Evolutionary conservation across 2,113 vertebrate genomes (phyloP).

Genomic region (Mobula hypostoma): DNA sequence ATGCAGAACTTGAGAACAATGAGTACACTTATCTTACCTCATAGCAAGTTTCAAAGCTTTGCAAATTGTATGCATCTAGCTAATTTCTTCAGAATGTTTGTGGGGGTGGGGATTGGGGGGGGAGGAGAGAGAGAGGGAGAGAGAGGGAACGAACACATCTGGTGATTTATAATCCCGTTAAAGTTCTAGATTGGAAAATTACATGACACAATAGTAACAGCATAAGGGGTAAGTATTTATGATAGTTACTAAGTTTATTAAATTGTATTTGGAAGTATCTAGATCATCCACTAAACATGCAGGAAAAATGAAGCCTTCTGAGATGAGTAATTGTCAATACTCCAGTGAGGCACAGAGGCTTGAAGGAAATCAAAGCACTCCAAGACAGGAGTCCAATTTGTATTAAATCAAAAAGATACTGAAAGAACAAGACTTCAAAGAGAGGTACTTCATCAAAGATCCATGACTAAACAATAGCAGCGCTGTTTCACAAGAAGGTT

Average conservation of each 20-base stretch:
- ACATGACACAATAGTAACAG: not conserved
- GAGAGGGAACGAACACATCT: not conserved
- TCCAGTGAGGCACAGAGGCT: not conserved
- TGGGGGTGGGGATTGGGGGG: too few relatives aligned
- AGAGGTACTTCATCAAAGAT: not conserved
- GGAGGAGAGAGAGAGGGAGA: too few relatives aligned
- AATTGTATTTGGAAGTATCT: not conserved
- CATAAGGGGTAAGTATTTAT: not conserved
- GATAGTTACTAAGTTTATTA: not conserved
- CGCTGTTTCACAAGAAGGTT: not conserved
- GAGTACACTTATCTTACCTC: not conserved
- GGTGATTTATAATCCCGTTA: not conserved
- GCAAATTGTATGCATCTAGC: not conserved
- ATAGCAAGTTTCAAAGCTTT: not conserved
- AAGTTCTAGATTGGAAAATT: not conserved
- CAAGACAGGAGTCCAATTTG: not conserved
- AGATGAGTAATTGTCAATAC: not conserved
- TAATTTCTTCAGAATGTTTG: not conserved
- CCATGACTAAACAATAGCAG: not conserved
- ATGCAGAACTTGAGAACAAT: not conserved
- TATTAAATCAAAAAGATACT: not conserved
- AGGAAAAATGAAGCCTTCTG: not conserved
- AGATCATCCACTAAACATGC: not conserved
- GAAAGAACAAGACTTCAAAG: not conserved
- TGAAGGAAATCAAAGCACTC: not conserved